Base-by-base conservation (phyloP, 2,888 invertebrate genomes). In the Cataglyphis livida region DNA sequence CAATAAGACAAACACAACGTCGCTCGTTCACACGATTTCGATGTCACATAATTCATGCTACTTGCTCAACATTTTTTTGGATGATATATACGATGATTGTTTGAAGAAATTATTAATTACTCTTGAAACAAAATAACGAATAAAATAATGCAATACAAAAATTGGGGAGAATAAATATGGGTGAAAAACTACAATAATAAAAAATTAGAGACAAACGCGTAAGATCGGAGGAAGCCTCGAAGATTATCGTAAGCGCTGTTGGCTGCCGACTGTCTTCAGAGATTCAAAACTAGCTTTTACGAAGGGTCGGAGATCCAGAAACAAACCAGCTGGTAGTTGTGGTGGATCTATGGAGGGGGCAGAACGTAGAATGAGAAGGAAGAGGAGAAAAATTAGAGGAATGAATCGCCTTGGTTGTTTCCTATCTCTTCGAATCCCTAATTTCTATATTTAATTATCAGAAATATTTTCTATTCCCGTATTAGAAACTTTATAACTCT, bases 231-330 rank as follows among this genome's bases (percentile, higher is more conserved):
- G 12, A 7, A 1, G 51, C 15, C 21, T 54, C 81, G 62, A 68
- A 59, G 51, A 78, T 82, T 25, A 25, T 74, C 73, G 75, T 83
- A 81, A 85, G 75, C 85, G 84, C 82, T 79, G 88, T 70, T 64
- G 81, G 12, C 64, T 78, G 79, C 83, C 65, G 81, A 88, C 84
- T 84, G 78, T 28, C 79, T 76, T 61, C 70, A 38, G 41, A 85
- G 71, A 83, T 81, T 57, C 78, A 65, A 64, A 71, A n/a, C 73
- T 59, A 78, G 65, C 75, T 74, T 68, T 32, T 54, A 73, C 78
- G 89, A 84, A 68, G 74, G 83, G 83, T 84, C 73, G 81, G 62
- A 41, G n/a, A 73, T 71, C 57, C 82, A 85, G 85, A 87, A 87
- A 89, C 68, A 68, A 76, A 41, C 75, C 84, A 87, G 85, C 82